Evolutionary conservation across 2,113 vertebrate genomes (phyloP), one percentile per base, ranked within the genome.

Genomic region (Anas platyrhynchos): DNA sequence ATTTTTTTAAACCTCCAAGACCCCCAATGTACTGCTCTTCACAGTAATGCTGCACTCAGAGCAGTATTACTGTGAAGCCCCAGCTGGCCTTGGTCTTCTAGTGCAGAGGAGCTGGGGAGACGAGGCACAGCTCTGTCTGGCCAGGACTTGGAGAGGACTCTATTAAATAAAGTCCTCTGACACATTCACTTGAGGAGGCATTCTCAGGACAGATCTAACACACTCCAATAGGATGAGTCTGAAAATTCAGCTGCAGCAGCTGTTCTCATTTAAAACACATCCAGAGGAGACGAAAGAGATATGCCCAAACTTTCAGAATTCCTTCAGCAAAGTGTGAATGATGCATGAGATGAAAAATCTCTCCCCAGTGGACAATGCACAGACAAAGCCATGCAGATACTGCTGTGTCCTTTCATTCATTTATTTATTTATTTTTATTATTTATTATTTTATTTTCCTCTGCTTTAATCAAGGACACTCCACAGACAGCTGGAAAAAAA

Each of bases 191-290:
- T 82, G 56, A 48, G 62, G 58, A 91, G 58, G 34, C 26, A 72
- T 84, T 92, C 85, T 92, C 34, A 72, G 83, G 80, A 82, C 74
- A 78, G 48, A 82, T n/a, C 29, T 65, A 91, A 91, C 17, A 14
- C 6, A 26, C 21, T 81, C 9, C 43, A 78, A 38, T 2, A 77
- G 61, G 75, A 89, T n/a, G 6, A 86, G 44, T 27, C 71, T 79
- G 46, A 85, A 79, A 93, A 44, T 69, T 91, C 73, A 17, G 62
- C 26, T 92, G 77, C 34, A 86, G 91, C 73, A 92, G 73, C 66
- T 94, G 89, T 69, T 93, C 69, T 84, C 56, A 89, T 82, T 95
- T 92, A 96, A 93, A 93, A 78, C 26, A 48, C 25, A 83, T 38
- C 61, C 94, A 93, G 83, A 94, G 43, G 88, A 94, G 65, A 89